Conservation (phyloP, 2,113 vertebrate genomes). For the Dolichallabes microphthalmus region DNA sequence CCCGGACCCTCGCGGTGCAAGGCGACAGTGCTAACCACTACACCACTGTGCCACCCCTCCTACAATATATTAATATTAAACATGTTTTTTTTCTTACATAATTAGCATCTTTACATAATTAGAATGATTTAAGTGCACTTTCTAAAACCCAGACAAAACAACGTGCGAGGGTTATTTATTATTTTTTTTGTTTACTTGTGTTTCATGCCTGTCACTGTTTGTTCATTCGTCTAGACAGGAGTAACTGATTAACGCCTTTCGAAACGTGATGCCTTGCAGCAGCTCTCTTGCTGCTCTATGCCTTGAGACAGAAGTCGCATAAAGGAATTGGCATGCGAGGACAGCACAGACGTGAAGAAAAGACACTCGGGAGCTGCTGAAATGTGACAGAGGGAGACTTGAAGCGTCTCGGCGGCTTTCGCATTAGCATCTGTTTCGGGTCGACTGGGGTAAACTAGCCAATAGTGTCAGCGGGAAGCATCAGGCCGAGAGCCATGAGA, state of each 20-base stretch:
- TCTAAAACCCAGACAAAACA: neutral
- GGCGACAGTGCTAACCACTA: too few species aligned
- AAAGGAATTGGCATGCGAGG: constrained; percentile 36
- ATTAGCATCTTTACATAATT: neutral
- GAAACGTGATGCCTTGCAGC: constrained; percentile 29
- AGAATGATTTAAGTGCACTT: neutral
- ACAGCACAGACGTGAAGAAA: constrained; percentile 40
- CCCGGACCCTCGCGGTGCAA: too few species aligned
- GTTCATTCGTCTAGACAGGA: neutral
- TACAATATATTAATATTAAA: too few species aligned
- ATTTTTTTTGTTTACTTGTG: neutral
- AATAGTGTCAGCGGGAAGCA: constrained; percentile 41
- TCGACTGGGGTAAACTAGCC: constrained; percentile 40
- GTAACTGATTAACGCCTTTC: constrained; percentile 1
- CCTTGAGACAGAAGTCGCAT: constrained; percentile 43
- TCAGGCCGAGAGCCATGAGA: constrained; percentile 25
- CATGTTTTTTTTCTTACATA: neutral
- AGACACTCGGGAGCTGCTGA: constrained; percentile 40
- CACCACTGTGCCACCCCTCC: too few species aligned
- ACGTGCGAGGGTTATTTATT: neutral
- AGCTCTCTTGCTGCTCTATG: constrained; percentile 20
- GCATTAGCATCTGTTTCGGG: constrained; percentile 55
- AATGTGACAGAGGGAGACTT: constrained; percentile 38
- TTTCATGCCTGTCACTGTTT: neutral
- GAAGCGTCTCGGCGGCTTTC: constrained; percentile 46